Evolutionary conservation across 2,113 vertebrate species (phyloP).

Genomic region (Bucco capensis): DNA sequence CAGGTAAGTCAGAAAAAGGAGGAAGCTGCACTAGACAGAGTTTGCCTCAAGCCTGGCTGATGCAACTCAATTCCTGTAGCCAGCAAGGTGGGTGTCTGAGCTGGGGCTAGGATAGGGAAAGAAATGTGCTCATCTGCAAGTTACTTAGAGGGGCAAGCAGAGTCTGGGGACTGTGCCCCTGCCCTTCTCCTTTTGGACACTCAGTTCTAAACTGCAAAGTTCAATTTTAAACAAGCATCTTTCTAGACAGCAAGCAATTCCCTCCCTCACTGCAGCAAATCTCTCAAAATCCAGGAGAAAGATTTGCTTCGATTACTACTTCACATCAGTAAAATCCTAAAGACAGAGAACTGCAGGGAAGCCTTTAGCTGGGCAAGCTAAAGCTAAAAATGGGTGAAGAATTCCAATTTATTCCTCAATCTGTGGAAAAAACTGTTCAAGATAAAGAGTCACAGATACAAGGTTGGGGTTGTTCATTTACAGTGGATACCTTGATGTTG

Average conservation of each 20-base stretch:
- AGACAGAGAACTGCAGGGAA: background rate
- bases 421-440: background rate
- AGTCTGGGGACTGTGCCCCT: background rate
- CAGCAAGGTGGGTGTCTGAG: constrained; percentile 16
- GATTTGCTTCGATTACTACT: background rate
- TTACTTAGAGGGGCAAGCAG: background rate
- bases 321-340: background rate
- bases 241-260: background rate
- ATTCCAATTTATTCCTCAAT: background rate
- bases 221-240: background rate
- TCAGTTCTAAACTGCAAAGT: background rate
- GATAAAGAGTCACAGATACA: background rate
- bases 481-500: background rate
- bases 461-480: background rate
- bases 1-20: background rate
- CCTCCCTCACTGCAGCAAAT: background rate
- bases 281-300: background rate
- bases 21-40: background rate
- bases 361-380: background rate
- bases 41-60: constrained; percentile 42
- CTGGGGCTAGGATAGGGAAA: background rate
- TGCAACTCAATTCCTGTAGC: background rate
- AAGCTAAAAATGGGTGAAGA: background rate
- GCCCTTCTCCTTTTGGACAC: background rate
- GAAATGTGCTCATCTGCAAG: background rate